These are phyloP conservation scores for Cordilura impudica DNA, from an alignment of 2,888 invertebrate species.

Conservation along the genomic window DNA sequence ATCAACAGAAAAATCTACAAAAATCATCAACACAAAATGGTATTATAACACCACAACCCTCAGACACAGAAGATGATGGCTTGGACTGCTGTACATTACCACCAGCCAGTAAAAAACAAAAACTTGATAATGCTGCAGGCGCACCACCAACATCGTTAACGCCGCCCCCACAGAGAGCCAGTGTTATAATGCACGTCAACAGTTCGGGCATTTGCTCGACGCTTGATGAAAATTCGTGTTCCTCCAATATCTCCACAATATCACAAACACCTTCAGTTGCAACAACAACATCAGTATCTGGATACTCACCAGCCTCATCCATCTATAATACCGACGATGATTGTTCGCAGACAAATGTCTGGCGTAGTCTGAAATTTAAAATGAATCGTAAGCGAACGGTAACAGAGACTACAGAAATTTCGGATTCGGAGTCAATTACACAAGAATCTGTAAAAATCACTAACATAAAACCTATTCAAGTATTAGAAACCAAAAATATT, in stretches of 20 bases:
- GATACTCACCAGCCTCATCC: slow-evolving; percentile 15
- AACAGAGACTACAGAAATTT: slow-evolving; percentile 45
- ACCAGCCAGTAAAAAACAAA: slow-evolving; percentile 77
- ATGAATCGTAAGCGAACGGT: slow-evolving; percentile 73
- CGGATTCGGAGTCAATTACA: slow-evolving; percentile 32
- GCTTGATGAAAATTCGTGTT: slow-evolving; percentile 66
- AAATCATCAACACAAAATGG: slow-evolving; percentile 64
- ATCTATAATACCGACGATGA: slow-evolving; percentile 67
- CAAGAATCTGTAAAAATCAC: slow-evolving; percentile 11
- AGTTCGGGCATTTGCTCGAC: slow-evolving; percentile 85
- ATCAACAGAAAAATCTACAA: slow-evolving; percentile 34
- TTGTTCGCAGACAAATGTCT: slow-evolving; percentile 73
- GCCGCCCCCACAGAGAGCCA: slow-evolving; percentile 80
- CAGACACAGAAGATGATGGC: slow-evolving; percentile 88
- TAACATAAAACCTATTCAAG: slow-evolving; percentile 36
- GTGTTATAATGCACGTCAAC: slow-evolving; percentile 92
- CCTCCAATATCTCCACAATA: slow-evolving; percentile 64
- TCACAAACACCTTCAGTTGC: slow-evolving; percentile 48
- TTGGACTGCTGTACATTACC: slow-evolving; percentile 78
- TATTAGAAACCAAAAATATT: slow-evolving; percentile 53
- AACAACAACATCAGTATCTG: slow-evolving; percentile 34
- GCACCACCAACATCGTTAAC: slow-evolving; percentile 75
- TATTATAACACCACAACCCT: slow-evolving; percentile 88
- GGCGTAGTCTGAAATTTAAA: slow-evolving; percentile 77
- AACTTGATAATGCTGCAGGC: slow-evolving; percentile 67